Percentiles rank a stretch among this genome's conserved stretches.
Evolutionary conservation across 1,140 invertebrate genomes (phyloP).

Genomic region (Drosophila nigromelanica): DNA sequence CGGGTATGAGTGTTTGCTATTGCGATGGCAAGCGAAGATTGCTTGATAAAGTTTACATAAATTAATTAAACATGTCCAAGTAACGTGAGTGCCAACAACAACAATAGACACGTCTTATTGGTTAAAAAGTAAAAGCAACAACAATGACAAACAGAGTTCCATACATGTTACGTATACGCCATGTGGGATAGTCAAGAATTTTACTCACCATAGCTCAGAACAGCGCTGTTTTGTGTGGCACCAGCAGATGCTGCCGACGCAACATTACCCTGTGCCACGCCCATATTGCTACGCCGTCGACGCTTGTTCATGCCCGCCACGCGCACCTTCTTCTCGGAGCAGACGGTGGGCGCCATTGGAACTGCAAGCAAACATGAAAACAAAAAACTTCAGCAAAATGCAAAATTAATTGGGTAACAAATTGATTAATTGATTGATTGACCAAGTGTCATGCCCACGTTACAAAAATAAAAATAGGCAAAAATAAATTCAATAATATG

Average conservation of each 20-base stretch:
- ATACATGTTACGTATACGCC: constrained; percentile 60
- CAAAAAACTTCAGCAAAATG: constrained; percentile 24
- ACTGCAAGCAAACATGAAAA: constrained; percentile 42
- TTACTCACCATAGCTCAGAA: constrained; percentile 55
- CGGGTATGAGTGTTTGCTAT: constrained; percentile 7
- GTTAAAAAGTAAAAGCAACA: constrained; percentile 4
- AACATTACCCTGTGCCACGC: constrained; percentile 35
- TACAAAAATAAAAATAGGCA: constrained; percentile 9
- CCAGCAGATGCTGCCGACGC: constrained; percentile 30
- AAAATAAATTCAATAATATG: constrained; percentile 39
- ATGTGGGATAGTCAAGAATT: constrained; percentile 9
- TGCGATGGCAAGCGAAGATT: constrained; percentile 31
- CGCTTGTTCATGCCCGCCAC: constrained; percentile 36
- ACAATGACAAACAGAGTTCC: constrained; percentile 15
- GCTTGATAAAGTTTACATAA: constrained; percentile 67
- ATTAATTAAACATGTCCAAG: constrained; percentile 76
- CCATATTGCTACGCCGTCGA: constrained; percentile 48
- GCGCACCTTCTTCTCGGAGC: constrained; percentile 65
- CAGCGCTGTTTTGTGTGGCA: constrained; percentile 40
- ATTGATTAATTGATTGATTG: constrained; percentile 68
- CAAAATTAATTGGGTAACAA: constrained; percentile 59
- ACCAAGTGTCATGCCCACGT: constrained; percentile 40
- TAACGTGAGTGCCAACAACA: constrained; percentile 57
- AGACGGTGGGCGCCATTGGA: constrained; percentile 69
- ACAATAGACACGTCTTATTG: not conserved